Percentiles rank a stretch among this genome's conserved stretches.
phyloP scores from a whole-genome alignment of 2,113 vertebrate species.

The Calidris pygmaea region DNA sequence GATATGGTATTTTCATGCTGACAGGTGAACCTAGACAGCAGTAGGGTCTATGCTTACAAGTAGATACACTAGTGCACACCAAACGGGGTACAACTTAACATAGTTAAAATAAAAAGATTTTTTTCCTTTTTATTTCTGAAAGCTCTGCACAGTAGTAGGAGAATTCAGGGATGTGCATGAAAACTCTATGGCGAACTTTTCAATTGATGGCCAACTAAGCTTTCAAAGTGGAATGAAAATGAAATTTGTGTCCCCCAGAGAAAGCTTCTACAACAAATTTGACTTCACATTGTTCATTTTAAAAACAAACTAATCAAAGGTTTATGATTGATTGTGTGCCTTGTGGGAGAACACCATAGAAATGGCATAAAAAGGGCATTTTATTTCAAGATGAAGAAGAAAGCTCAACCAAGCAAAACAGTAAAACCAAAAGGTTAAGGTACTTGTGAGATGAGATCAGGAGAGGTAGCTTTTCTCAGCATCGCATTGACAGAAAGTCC shows the following conservation, averaged over 20 bases:
- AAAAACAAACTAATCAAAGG: background rate
- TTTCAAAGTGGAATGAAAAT: background rate
- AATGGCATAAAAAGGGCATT: background rate
- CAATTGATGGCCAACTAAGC: background rate
- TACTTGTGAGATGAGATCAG: background rate
- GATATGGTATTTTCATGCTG: background rate
- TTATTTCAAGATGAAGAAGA: background rate
- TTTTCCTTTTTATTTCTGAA: background rate
- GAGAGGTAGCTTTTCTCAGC: background rate
- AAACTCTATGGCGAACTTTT: background rate
- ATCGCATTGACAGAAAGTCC: background rate
- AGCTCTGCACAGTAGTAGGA: background rate
- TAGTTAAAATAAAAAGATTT: background rate
- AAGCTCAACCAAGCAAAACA: background rate
- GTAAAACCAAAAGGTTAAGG: background rate
- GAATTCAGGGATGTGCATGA: background rate
- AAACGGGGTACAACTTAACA: background rate
- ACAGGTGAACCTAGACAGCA: background rate
- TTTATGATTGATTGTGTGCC: background rate
- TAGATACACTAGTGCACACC: too few species aligned
- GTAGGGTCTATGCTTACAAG: background rate
- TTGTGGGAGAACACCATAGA: background rate
- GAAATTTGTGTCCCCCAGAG: background rate
- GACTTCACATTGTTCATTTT: background rate
- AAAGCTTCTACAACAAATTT: background rate